Evolutionary conservation across 2,797 vertebrate species (phyloP), one percentile per base, ranked within the genome.

Genomic region (Characodon lateralis): DNA sequence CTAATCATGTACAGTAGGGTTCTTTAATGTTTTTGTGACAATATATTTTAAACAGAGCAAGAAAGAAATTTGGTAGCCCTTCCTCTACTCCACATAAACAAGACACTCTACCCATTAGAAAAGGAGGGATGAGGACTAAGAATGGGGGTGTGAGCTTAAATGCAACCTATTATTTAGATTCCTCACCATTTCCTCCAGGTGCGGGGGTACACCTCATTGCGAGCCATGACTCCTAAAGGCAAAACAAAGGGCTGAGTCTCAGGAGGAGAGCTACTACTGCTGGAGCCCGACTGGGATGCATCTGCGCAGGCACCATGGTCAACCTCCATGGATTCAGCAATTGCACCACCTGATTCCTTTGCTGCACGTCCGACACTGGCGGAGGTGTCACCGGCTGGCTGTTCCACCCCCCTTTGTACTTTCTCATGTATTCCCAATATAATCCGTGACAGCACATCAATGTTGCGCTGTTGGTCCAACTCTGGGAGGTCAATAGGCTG

Each of bases 201-300:
- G 20, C 98, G 97, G 50, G 98, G 98, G 66, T 99, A 99, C 74
- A 98, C 97, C 84, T 98, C 97, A 0, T 98, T 99, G 84, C 98
- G 96, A 0, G 97, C 97, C 81, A 98, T 98, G 66, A 99, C 97
- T 2, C 97, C 98, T 43, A 94, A 87, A 0, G 98, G 98, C 88
- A 99, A 88, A 78, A 98, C 93, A 0, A 99, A 99, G 0, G 97
- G 95, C 83, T 96, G 96, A 14, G 83, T 43, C 46, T 95, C 94
- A 71, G 80, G 56, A 43, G 72, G 69, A 48, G 66, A 72, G 70
- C 70, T 86, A 70, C 58, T 81, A 63, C 59, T 61, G 76, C 86
- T 88, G 70, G 86, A 50, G 41, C 66, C 91, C 1, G 90, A 76
- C 72, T 83, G 82, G 78, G 78, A 83, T 83, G 35, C 63, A 51